Base-by-base conservation (phyloP, 2,797 vertebrate genomes). In the Urophycis tenuis region DNA sequence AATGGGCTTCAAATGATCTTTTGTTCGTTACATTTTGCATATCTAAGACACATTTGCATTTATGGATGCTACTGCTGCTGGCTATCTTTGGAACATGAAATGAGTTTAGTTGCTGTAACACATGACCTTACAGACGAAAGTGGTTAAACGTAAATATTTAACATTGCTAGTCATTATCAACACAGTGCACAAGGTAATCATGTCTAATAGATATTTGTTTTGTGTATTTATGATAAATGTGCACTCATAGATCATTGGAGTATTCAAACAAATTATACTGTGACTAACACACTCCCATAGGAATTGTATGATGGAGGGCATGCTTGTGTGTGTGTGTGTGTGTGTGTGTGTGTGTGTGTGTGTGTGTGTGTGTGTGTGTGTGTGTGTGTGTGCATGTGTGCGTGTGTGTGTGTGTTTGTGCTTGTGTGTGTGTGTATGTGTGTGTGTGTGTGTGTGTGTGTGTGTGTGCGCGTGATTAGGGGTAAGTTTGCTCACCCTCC, bases 401-500 rank as follows among this genome's bases (percentile, higher is more conserved):
- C n/a, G 49, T n/a, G 7, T n/a, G 49, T 22, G 45, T 53, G 49
- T n/a, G 7, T 53, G 49, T 53, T 19, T 53, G 22, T n/a, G 49
- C n/a, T 19, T 9, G 22, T 53, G 49, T 53, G 49, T 53, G 49
- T n/a, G 49, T 53, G 49, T 53, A 22, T 53, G 22, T 53, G 49
- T 53, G 49, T n/a, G 19, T 53, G 45, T 19, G 17, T 49, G 45
- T 17, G 45, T 49, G 45, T 17, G 49, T 53, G 41, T 15, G 6
- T 64, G 60, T 11, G 25, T 64, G 60, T 11, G 53, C 10, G 53
- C 2, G 53, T 60, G 22, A 6, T 22, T n/a, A 60, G 53, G 53
- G 19, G 53, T 25, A 60, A 60, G n/a, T 60, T 60, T 60, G 49
- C 49, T 85, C 87, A 84, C 81, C 84, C 83, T 80, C 87, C 88